These are phyloP conservation scores for Eunapius fragilis DNA, from an alignment of 37 sponge, comb jelly and placozoan species.

Conservation along the genomic window DNA sequence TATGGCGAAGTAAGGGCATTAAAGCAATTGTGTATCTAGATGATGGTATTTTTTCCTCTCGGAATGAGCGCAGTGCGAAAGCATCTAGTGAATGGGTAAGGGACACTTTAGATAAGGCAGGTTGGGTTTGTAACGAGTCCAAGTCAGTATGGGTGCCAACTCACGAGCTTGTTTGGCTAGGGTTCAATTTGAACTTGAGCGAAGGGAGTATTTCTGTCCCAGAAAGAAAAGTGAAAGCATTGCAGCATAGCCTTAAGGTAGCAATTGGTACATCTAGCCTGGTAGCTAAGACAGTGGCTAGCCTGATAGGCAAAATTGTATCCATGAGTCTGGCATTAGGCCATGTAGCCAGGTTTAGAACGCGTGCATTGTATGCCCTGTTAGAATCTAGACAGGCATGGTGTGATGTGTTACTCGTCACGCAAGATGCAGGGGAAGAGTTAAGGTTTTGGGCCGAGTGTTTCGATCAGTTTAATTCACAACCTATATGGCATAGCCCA, in stretches of 20 bases:
- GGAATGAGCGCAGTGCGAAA: background rate
- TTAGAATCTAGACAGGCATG: background rate
- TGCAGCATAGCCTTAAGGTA: background rate
- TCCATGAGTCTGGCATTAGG: constrained; percentile 18
- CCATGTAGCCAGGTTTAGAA: background rate
- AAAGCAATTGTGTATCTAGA: constrained; percentile 24
- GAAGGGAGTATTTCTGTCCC: constrained; percentile 22
- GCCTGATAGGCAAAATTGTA: constrained; percentile 24
- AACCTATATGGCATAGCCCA: no score
- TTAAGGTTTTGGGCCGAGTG: constrained; percentile 17
- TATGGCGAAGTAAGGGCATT: background rate
- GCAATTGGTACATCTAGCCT: no score
- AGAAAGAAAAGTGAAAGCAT: background rate
- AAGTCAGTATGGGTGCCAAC: constrained; percentile 9
- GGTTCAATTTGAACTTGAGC: constrained; percentile 2
- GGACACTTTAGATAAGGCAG: background rate
- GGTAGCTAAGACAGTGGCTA: constrained; percentile 3
- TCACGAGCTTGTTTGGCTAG: background rate
- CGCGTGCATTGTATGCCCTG: constrained; percentile 6
- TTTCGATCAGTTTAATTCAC: no score
- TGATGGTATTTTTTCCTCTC: constrained; percentile 19
- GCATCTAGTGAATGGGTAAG: background rate
- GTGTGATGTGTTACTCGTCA: background rate
- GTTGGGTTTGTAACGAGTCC: constrained; percentile 1
- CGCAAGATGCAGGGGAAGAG: background rate